Percentiles rank a stretch among this genome's conserved stretches.
phyloP scores from a whole-genome alignment of 92 coral and sea anemone genomes.

The Palythoa heliodiscus region DNA sequence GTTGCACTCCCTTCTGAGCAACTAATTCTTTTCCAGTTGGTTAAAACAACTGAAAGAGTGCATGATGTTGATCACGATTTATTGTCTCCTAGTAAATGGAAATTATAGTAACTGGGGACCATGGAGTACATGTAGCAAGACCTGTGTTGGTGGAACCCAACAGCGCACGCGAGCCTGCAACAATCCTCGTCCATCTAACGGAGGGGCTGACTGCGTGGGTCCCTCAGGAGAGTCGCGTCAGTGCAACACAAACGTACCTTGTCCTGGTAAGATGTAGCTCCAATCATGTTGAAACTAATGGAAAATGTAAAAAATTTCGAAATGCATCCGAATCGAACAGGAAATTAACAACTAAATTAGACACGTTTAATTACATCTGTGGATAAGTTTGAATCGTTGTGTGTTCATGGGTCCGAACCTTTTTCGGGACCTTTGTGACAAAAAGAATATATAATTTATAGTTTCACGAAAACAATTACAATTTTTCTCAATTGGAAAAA shows the following conservation, averaged over 20 bases:
- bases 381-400: too few species aligned
- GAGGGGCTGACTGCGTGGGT: conserved; percentile 16
- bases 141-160: conserved; percentile 24
- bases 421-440: too few species aligned
- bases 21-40: too few species aligned
- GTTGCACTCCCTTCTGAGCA: too few species aligned
- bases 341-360: background rate
- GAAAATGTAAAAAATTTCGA: background rate
- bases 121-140: conserved; percentile 1
- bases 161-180: conserved; percentile 12
- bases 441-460: too few species aligned
- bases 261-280: background rate
- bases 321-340: background rate
- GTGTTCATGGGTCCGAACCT: too few species aligned
- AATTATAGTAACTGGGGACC: conserved; percentile 10
- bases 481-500: background rate
- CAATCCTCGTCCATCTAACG: conserved; percentile 1
- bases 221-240: background rate
- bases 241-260: conserved; percentile 8
- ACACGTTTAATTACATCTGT: background rate
- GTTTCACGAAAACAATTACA: too few species aligned
- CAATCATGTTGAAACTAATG: background rate
- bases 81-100: conserved; percentile 5
- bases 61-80: background rate
- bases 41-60: too few species aligned